These are phyloP conservation scores for Climacteris rufus DNA, from an alignment of 2,113 vertebrate species.

Conservation along the genomic window DNA sequence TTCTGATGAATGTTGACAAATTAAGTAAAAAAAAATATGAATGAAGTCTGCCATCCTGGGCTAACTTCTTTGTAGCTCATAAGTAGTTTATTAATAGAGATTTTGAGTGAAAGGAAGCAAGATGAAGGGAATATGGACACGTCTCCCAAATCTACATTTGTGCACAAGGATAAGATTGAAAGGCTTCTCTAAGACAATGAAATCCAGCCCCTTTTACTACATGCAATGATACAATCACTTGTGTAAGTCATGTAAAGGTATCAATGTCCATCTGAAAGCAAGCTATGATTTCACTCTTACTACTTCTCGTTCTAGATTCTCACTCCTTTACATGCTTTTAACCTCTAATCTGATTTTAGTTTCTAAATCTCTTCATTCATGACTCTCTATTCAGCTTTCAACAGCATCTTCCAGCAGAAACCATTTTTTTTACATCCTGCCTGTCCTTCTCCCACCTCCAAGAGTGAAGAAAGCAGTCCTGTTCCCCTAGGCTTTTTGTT, in stretches of 20 bases:
- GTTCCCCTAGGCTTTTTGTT: not conserved
- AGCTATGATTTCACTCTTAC: not conserved
- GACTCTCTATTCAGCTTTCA: not conserved
- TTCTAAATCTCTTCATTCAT: not conserved
- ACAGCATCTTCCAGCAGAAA: not conserved
- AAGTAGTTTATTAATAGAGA: not conserved
- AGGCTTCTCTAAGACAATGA: not conserved
- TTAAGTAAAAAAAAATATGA: constrained; percentile 5
- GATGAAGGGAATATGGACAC: not conserved
- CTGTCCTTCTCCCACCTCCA: not conserved
- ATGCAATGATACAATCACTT: not conserved
- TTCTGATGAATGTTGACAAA: constrained; percentile 23
- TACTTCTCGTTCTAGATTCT: not conserved
- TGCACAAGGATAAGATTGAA: not conserved
- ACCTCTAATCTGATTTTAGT: not conserved
- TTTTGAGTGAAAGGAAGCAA: not conserved
- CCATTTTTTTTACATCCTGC: not conserved
- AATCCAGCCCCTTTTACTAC: not conserved
- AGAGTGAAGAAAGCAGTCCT: not conserved
- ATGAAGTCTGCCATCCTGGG: not conserved
- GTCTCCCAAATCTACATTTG: not conserved
- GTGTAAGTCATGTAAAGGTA: not conserved
- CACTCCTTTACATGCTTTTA: not conserved
- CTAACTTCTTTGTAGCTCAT: not conserved
- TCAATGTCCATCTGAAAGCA: not conserved